These are phyloP conservation scores for Hylaeus volcanicus DNA, from an alignment of 1,140 invertebrate species.

Conservation along the genomic window DNA sequence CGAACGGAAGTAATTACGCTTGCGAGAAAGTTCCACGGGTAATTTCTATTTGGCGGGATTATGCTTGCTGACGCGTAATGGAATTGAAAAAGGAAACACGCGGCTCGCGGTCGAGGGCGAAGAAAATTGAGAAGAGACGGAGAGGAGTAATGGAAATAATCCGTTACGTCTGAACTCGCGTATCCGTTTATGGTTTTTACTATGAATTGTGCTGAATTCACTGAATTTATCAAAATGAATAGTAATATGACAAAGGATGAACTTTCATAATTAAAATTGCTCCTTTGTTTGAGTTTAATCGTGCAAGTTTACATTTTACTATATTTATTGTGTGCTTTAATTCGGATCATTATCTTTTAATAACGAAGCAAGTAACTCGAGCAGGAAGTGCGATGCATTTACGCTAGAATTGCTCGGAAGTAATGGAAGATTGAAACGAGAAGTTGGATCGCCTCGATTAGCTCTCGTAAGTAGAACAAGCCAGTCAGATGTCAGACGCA, in stretches of 20 bases:
- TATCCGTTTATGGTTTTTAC: neutral
- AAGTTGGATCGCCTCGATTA: conserved; percentile 1
- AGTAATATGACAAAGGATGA: no score
- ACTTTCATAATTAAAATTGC: no score
- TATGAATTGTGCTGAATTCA: no score
- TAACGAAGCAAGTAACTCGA: no score
- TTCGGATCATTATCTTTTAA: no score
- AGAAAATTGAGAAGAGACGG: neutral
- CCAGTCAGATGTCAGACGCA: conserved; percentile 27
- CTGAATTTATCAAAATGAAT: no score
- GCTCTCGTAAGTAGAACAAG: conserved; percentile 6
- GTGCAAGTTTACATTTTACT: no score
- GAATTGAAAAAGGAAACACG: neutral
- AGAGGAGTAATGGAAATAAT: neutral
- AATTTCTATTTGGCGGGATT: neutral
- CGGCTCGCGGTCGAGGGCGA: neutral
- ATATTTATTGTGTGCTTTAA: no score
- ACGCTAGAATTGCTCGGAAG: neutral
- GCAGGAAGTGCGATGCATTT: neutral
- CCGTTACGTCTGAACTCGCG: no score
- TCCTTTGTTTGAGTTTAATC: no score
- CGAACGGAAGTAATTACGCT: neutral
- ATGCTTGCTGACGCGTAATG: no score
- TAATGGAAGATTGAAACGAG: conserved; percentile 18
- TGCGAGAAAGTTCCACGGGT: neutral